Base-by-base conservation (phyloP, 2,113 vertebrate species). In the Tachycineta bicolor region DNA sequence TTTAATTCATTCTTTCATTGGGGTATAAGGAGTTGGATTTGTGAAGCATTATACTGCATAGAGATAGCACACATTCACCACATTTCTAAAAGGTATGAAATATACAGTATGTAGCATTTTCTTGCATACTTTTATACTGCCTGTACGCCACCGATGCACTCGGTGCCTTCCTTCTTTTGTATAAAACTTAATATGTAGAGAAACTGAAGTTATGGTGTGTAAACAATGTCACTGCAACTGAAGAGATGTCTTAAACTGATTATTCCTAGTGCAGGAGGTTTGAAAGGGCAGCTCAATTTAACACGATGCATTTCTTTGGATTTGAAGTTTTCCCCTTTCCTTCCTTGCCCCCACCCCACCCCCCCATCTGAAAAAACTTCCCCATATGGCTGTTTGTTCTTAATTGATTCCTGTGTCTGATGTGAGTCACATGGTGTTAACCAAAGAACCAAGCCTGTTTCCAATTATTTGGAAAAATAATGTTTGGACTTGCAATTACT, bases 131-230 rank as follows among this genome's bases (percentile, higher is more conserved):
- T 97, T 97, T 97, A 73, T 98, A 98, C 96, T 95, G 81, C 97
- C 98, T 97, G 59, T 95, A 97, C 3, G 95, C 79, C 98, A 97
- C 98, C 91, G 96, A 97, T 90, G 97, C 96, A 97, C 96, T 98
- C 91, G 98, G 97, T 98, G 98, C 98, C 98, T 98, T 99, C 98
- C 97, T 97, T 98, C 98, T 97, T 95, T 98, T 98, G 81, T 97
- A 98, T 93, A 94, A 97, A 94, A 94, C 78, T 93, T 92, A 93
- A 77, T 96, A 90, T 12, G 3, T 90, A 96, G 97, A 97, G 90
- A 97, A 98, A 90, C 87, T 97, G 84, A 94, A 98, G 95, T 98
- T 95, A 87, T 71, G 26, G 64, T 97, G 93, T 98, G 96, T 98
- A 96, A 97, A 93, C 94, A 84, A 94, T 93, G 94, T 97, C 94